Percentiles rank a stretch among this genome's conserved stretches.
Conservation (phyloP, 2,113 vertebrate genomes). For the Heterochromis multidens region DNA sequence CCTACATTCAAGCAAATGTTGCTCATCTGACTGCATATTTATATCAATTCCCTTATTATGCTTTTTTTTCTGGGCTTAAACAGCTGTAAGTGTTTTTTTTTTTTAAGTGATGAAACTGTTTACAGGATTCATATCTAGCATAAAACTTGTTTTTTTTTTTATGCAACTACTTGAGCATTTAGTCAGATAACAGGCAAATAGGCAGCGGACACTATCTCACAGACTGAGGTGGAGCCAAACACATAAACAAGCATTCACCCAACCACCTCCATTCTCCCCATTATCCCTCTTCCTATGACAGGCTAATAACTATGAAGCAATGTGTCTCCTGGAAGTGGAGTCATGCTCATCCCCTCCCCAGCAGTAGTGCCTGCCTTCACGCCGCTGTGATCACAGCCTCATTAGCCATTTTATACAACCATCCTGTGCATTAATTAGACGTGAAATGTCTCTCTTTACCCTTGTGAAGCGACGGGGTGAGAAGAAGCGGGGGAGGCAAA, state of each 20-base stretch:
- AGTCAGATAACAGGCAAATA: background rate
- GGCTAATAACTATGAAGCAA: constrained; percentile 78
- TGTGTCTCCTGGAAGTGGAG: constrained; percentile 81
- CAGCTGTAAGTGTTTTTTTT: background rate
- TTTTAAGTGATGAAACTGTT: background rate
- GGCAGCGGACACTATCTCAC: background rate
- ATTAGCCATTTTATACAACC: constrained; percentile 91
- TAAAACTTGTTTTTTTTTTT: background rate
- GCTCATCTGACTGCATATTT: background rate
- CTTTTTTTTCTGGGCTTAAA: background rate
- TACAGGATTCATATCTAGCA: background rate
- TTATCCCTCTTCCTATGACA: constrained; percentile 78
- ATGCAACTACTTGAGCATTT: background rate
- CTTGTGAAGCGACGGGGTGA: constrained; percentile 75
- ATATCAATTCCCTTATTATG: background rate
- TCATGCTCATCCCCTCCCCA: constrained; percentile 73
- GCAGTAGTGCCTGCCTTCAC: constrained; percentile 82
- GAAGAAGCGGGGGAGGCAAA: constrained; percentile 53
- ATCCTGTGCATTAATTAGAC: constrained; percentile 93
- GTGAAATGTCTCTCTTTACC: constrained; percentile 86
- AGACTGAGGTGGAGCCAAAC: background rate
- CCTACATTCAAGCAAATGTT: background rate
- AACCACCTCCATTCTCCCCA: constrained; percentile 47
- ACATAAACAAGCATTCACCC: background rate
- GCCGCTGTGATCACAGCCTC: constrained; percentile 91